Percentiles rank a stretch among this genome's conserved stretches.
phyloP scores from a whole-genome alignment of 2,888 invertebrate genomes.

The Strigamia maritima region DNA sequence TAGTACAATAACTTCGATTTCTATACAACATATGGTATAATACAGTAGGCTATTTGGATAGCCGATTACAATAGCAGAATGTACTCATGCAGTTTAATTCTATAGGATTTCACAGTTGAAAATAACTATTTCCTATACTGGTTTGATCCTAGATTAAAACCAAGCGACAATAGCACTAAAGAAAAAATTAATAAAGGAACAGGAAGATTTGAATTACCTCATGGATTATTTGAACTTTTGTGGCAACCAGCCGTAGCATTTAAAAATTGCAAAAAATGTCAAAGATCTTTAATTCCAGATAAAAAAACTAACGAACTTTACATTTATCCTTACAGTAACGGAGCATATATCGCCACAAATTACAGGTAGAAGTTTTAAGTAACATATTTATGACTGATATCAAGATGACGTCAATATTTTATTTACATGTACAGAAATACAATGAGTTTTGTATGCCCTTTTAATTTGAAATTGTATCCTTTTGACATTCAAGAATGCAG shows the following conservation, averaged over 20 bases:
- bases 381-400: not conserved
- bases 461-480: not conserved
- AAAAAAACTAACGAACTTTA: not conserved
- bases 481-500: slow-evolving; percentile 2
- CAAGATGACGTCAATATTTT: not conserved
- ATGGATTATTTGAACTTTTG: not conserved
- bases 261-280: not conserved
- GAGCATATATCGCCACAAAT: not conserved
- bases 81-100: not conserved
- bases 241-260: not conserved
- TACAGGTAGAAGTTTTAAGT: not conserved
- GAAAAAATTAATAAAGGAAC: not conserved
- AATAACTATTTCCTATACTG: not conserved
- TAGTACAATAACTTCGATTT: not conserved
- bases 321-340: not conserved
- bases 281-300: not conserved
- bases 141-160: not conserved
- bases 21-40: not conserved
- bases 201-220: not conserved
- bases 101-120: not conserved
- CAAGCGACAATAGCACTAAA: not conserved
- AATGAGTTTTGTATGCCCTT: not conserved
- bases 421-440: not conserved
- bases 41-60: no score
- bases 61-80: no score